A percentile compares a stretch with the other conserved stretches of the same genome.
phyloP scores from a whole-genome alignment of 2,113 vertebrate species.

The Tetraodon nigroviridis region DNA sequence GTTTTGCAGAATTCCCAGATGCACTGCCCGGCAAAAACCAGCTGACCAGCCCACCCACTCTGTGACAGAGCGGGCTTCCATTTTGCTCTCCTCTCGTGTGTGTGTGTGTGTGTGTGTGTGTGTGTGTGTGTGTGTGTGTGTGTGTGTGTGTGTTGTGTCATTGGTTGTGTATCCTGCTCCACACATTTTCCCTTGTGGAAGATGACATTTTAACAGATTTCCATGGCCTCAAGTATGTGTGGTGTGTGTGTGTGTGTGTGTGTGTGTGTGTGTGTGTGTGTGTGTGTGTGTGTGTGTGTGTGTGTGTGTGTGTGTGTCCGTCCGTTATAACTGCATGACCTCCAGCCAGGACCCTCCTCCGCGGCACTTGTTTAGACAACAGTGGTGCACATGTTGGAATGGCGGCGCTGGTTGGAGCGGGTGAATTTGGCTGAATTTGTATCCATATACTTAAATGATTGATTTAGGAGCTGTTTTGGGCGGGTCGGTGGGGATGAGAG shows the following conservation, averaged over 20 bases:
- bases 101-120: constrained; percentile 26
- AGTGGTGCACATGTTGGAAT: constrained; percentile 78
- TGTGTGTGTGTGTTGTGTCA: constrained; percentile 38
- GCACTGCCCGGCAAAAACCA: constrained; percentile 47
- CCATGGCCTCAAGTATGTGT: constrained; percentile 70
- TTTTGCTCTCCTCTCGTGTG: constrained; percentile 53
- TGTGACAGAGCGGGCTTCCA: constrained; percentile 62
- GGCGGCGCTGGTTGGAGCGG: constrained; percentile 64
- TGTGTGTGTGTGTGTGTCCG: constrained; percentile 1
- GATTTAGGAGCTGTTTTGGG: constrained; percentile 65
- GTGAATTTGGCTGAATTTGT: constrained; percentile 75
- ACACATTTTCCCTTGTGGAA: constrained; percentile 70
- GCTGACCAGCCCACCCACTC: constrained; percentile 76
- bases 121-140: constrained; percentile 8
- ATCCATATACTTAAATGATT: constrained; percentile 75
- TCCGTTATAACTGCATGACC: constrained; percentile 67
- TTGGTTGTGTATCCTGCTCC: constrained; percentile 45
- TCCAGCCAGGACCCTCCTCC: constrained; percentile 71
- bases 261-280: background rate
- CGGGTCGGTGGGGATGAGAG: no score
- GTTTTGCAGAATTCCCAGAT: constrained; percentile 67
- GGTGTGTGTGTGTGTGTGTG: constrained; percentile 9
- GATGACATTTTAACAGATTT: constrained; percentile 72
- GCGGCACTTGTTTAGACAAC: constrained; percentile 77
- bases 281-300: constrained; percentile 15